A percentile compares a stretch with the other conserved stretches of the same genome.
Conservation (phyloP, 1,140 invertebrate genomes). For the Rhizoglyphus robini region DNA sequence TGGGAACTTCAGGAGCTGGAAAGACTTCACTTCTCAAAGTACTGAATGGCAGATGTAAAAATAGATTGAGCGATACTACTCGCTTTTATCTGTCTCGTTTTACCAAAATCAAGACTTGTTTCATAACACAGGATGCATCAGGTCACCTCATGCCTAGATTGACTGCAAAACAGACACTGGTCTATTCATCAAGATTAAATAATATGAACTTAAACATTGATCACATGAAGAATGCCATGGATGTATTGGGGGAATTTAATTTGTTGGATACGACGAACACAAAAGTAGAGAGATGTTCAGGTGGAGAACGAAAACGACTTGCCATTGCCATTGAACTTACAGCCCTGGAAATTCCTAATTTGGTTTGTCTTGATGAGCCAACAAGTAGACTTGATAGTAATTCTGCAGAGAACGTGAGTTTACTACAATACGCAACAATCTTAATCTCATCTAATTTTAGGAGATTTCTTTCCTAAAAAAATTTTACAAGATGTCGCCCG, state of each 20-base stretch:
- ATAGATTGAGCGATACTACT: not conserved
- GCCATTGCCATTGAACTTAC: constrained; percentile 87
- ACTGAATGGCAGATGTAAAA: not conserved
- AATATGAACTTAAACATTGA: constrained; percentile 1
- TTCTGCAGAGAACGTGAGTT: constrained; percentile 5
- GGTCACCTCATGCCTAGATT: constrained; percentile 73
- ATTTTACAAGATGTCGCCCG: not conserved
- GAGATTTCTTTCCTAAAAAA: constrained; percentile 39
- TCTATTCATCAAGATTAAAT: constrained; percentile 81
- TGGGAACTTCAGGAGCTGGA: constrained; percentile 28
- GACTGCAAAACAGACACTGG: constrained; percentile 74
- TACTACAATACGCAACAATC: not conserved
- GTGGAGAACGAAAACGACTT: constrained; percentile 78
- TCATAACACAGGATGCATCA: constrained; percentile 13
- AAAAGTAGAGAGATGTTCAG: constrained; percentile 30
- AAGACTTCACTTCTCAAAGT: constrained; percentile 26
- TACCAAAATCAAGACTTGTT: not conserved
- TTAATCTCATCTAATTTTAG: not conserved
- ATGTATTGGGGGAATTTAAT: constrained; percentile 41
- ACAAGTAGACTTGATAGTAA: constrained; percentile 49
- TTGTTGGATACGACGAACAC: constrained; percentile 49
- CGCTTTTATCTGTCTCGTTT: not conserved
- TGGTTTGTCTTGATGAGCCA: constrained; percentile 31
- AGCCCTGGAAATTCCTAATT: constrained; percentile 10
- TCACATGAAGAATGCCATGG: not conserved